These are phyloP conservation scores for Ophion obscuratus DNA, from an alignment of 2,888 invertebrate species.

Conservation along the genomic window DNA sequence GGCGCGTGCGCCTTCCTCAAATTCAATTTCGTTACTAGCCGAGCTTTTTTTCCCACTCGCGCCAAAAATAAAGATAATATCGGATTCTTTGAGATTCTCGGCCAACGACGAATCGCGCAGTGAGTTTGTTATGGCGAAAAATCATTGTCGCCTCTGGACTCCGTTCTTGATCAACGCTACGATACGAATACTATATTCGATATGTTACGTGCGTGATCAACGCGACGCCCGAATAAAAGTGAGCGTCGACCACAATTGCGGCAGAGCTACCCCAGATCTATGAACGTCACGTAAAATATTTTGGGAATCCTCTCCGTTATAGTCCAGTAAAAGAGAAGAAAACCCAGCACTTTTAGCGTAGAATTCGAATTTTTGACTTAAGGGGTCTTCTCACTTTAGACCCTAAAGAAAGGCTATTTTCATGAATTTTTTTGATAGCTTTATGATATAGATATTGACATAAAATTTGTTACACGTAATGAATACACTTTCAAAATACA, in stretches of 20 bases:
- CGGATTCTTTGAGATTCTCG: not conserved
- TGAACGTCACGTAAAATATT: not conserved
- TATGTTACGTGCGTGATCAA: too few relatives aligned
- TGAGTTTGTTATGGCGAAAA: not conserved
- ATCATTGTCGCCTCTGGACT: not conserved
- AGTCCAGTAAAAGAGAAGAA: too few relatives aligned
- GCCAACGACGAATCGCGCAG: not conserved
- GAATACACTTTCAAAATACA: too few relatives aligned
- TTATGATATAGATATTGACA: too few relatives aligned
- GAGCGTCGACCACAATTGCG: not conserved
- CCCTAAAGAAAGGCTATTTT: too few relatives aligned
- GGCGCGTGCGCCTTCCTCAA: not conserved
- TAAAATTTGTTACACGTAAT: too few relatives aligned
- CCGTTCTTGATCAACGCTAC: not conserved
- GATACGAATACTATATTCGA: too few relatives aligned
- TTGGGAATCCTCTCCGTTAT: not conserved
- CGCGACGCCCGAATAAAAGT: too few relatives aligned
- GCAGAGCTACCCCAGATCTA: not conserved
- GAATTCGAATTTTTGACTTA: too few relatives aligned
- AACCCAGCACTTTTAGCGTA: too few relatives aligned
- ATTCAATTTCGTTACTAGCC: not conserved
- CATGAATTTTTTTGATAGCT: too few relatives aligned
- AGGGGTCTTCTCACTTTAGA: too few relatives aligned
- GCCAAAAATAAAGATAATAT: not conserved
- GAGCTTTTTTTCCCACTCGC: not conserved